These are phyloP conservation scores for Battus philenor DNA, from an alignment of 1,140 invertebrate genomes.

Conservation along the genomic window DNA sequence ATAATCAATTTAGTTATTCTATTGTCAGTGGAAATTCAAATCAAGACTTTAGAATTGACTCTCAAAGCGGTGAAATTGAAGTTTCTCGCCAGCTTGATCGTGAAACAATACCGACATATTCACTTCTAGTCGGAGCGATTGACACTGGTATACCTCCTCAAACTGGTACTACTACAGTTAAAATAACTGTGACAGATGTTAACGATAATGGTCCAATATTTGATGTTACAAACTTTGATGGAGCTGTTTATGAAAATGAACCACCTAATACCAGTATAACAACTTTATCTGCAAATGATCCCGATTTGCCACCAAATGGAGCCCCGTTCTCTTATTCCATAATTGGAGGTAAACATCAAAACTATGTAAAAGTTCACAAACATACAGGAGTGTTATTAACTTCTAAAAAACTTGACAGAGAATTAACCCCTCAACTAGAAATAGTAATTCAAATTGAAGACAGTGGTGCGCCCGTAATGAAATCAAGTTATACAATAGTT, in stretches of 20 bases:
- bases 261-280: conserved; percentile 89
- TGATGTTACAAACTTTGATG: conserved; percentile 81
- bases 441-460: conserved; percentile 92
- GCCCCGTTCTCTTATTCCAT: conserved; percentile 91
- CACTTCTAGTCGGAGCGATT: conserved; percentile 91
- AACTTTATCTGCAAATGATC: conserved; percentile 89
- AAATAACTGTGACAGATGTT: conserved; percentile 87
- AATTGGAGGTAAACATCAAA: conserved; percentile 86
- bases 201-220: conserved; percentile 96
- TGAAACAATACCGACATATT: conserved; percentile 86
- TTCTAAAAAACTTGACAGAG: conserved; percentile 87
- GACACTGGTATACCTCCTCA: conserved; percentile 92
- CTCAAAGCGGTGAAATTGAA: conserved; percentile 88
- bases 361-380: conserved; percentile 85
- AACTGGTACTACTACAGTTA: conserved; percentile 90
- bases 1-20: conserved; percentile 94
- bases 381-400: conserved; percentile 88
- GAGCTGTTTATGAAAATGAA: conserved; percentile 92
- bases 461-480: conserved; percentile 89
- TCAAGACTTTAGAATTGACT: conserved; percentile 92
- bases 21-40: conserved; percentile 90
- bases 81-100: conserved; percentile 87
- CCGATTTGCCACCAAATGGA: conserved; percentile 93
- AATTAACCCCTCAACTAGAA: conserved; percentile 84
- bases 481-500: conserved; percentile 84